phyloP scores from a whole-genome alignment of 2,888 invertebrate genomes.

The Ichneumoninae sp. region DNA sequence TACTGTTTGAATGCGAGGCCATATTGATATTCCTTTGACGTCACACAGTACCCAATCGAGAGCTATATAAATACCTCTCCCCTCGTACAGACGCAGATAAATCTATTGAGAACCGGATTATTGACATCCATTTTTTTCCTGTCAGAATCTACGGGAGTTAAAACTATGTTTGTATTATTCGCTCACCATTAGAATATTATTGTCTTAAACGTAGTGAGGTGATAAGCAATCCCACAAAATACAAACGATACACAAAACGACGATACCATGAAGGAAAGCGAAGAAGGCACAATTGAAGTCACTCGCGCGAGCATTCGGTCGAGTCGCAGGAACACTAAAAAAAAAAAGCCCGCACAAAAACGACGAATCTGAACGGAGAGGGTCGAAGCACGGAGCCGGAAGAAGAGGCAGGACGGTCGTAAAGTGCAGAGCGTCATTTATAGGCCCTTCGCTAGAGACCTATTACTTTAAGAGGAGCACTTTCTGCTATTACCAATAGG shows the following conservation, averaged over 20 bases:
- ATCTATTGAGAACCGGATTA: background rate
- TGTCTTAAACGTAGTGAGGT: background rate
- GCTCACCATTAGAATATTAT: background rate
- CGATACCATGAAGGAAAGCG: background rate
- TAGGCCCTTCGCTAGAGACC: slow-evolving; percentile 72
- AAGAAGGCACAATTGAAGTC: slow-evolving; percentile 7
- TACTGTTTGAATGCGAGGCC: background rate
- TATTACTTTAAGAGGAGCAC: slow-evolving; percentile 77
- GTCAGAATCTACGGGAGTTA: background rate
- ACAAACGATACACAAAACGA: background rate
- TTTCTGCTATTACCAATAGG: slow-evolving; percentile 78
- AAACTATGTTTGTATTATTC: background rate
- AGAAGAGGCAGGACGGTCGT: slow-evolving; percentile 58
- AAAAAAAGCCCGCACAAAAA: slow-evolving; percentile 14
- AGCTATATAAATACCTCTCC: background rate
- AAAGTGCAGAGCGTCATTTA: slow-evolving; percentile 76
- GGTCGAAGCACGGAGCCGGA: slow-evolving; percentile 33
- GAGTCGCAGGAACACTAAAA: background rate
- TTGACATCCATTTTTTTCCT: background rate
- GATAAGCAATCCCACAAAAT: background rate
- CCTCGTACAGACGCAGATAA: background rate
- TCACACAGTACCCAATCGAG: background rate
- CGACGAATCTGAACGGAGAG: slow-evolving; percentile 56
- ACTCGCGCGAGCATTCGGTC: slow-evolving; percentile 15
- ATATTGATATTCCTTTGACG: slow-evolving; percentile 7